Base-by-base conservation (phyloP, 1,140 invertebrate species). In the Galleria mellonella region DNA sequence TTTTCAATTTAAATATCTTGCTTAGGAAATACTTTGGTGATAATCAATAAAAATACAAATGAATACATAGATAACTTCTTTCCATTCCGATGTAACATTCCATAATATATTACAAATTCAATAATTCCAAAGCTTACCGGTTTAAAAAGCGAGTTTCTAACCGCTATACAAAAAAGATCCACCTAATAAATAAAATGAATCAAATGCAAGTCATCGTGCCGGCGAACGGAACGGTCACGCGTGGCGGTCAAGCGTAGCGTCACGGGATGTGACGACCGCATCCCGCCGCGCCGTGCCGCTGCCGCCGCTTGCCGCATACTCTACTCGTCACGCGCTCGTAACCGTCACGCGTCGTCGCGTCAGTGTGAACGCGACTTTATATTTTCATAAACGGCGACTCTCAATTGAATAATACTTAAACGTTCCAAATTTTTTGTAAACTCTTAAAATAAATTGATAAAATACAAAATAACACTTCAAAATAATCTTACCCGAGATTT, bases 211-310 rank as follows among this genome's bases (percentile, higher is more conserved):
- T 61, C 57, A 63, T 56, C 48, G 49, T 54, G 55, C 43, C 62
- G 55, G 49, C 61, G 60, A 65, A 72, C 72, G 74, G 72, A 76
- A 73, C 72, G 63, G 72, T 76, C 70, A 76, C 63, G 70, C 65
- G 55, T 55, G 43, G 55, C 48, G 59, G 55, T 47, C 51, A 56
- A 62, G 44, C 57, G 61, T 40, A 53, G 38, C 63, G 68, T 69
- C 63, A 63, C 63, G 59, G 51, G 39, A 47, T 30, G 53, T 64
- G 49, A 58, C 60, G 58, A 32, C 51, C 43, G 44, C 42, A 30
- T 36, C 15, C 44, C 31, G 31, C 40, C 17, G 17, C 17, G 17
- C 17, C 17, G 17, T 23, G 17, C 17, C 17, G 17, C 17, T 6
- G 17, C 17, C 17, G 17, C 17, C 17, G 17, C 17, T 23, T 6